Base-by-base conservation (phyloP, 2,888 invertebrate genomes). In the Metallyticus violacea region DNA sequence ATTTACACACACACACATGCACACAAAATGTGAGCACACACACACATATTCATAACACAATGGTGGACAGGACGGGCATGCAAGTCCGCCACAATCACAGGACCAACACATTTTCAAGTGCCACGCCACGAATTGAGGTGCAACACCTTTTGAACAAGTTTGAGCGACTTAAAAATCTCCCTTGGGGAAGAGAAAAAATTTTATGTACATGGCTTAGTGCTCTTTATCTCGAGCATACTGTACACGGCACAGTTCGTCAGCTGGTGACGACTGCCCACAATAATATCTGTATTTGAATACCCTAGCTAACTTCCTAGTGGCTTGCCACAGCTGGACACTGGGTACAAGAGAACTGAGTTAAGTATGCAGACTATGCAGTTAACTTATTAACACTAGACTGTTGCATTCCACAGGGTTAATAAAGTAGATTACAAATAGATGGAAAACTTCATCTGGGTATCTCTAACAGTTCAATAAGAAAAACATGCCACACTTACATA, bases 1-100 rank as follows among this genome's bases (percentile, higher is more conserved):
- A 62, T 62, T 62, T 62, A 62, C 40, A 62, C 40, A 62, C 40
- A 62, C 40, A 62, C 1, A 5, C 40, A 62, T 9, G 9, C 15
- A 62, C 40, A 62, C 40, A 62, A 62, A 62, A 62, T 62, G 40
- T 62, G 40, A 62, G 40, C 40, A 77, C 28, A 26, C 77, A 27
- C 80, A 79, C 80, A 79, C 77, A n/a, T 79, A 28, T 76, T 15
- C 86, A 84, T 84, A 87, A 84, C 85, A 87, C 85, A 87, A 77
- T 62, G 85, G 87, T 87, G 87, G 87, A 86, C 81, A 84, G 87
- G 87, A 87, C 87, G 85, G 87, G 87, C 87, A 87, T 87, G 86
- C 87, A 86, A 87, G 87, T 87, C 87, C 87, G 86, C 87, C 87
- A 87, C 87, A 86, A 87, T 87, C 87, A 87, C 87, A 87, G 87